Base-by-base conservation (phyloP, 2,113 vertebrate species). In the Eublepharis macularius region DNA sequence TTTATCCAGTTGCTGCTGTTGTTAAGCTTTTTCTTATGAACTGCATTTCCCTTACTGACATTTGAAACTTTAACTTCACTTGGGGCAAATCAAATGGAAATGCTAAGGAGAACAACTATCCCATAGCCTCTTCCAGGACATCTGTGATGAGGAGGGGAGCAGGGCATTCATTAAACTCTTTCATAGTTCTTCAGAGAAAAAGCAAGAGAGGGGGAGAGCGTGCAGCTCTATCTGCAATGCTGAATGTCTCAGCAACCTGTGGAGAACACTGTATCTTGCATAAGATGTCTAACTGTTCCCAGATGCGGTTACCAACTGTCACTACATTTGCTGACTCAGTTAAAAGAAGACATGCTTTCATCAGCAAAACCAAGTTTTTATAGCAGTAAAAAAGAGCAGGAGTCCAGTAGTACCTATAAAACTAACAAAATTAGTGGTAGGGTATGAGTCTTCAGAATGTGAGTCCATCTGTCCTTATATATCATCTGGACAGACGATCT, bases 291-390 rank as follows among this genome's bases (percentile, higher is more conserved):
- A 66, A 45, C 70, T 81, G 54, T 32, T 88, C 87, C n/a, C 76
- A 93, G 89, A 70, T 87, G 68, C 86, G 66, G 66, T 84, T 79
- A 86, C 84, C 87, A 87, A 88, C 73, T 90, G 86, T 89, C 88
- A 84, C 49, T 80, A 34, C 26, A 89, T 89, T 45, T 90, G 86
- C 85, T 91, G 89, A 94, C 83, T 81, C 78, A 73, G 66, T 60
- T 77, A 66, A 90, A 94, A 93, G 90, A 90, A 94, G 93, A 92
- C 21, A 90, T 89, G 83, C 82, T 83, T 82, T 81, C 1, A 0
- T 88, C 88, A 77, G 66, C 84, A 68, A 86, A 89, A 83, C 0
- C 76, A 32, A n/a, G n/a, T n/a, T n/a, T n/a, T n/a, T n/a, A n/a
- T n/a, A n/a, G n/a, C n/a, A n/a, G n/a, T n/a, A n/a, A n/a, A n/a